Conservation (phyloP, 30 jellyfish, hydroid and myxozoan genomes). For the Pelagia noctiluca region DNA sequence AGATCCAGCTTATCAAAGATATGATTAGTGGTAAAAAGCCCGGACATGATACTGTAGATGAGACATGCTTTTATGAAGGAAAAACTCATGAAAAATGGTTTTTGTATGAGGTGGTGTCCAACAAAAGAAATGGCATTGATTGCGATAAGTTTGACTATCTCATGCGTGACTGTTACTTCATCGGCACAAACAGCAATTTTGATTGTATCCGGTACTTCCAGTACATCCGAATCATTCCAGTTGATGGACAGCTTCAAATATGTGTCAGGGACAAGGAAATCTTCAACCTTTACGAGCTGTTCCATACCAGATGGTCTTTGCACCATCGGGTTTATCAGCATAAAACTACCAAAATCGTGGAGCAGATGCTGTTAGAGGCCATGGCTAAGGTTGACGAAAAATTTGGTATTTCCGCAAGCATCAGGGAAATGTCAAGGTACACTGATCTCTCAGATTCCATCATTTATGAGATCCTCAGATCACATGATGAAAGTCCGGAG, state of each 20-base stretch:
- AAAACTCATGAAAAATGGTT: constrained; percentile 61
- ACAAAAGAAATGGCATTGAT: constrained; percentile 79
- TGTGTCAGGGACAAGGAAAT: constrained; percentile 76
- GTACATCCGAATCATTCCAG: constrained; percentile 51
- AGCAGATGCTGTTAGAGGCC: constrained; percentile 81
- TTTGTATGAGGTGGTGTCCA: constrained; percentile 78
- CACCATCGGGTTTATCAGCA: constrained; percentile 86
- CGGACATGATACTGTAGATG: constrained; percentile 34
- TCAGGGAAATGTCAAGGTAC: constrained; percentile 51
- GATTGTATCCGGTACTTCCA: constrained; percentile 77
- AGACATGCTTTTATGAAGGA: constrained; percentile 34
- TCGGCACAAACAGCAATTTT: constrained; percentile 69
- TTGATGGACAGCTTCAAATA: constrained; percentile 72
- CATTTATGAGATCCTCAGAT: constrained; percentile 58
- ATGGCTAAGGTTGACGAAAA: constrained; percentile 52
- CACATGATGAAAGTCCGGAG: constrained; percentile 19
- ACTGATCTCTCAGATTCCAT: constrained; percentile 73
- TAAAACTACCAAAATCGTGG: constrained; percentile 73
- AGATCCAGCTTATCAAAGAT: constrained; percentile 66
- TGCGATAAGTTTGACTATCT: constrained; percentile 86
- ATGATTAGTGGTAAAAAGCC: constrained; percentile 81
- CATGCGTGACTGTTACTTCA: constrained; percentile 74
- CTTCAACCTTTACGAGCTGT: constrained; percentile 76
- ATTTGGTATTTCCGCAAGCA: constrained; percentile 56
- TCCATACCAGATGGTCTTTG: constrained; percentile 84